Evolutionary conservation across 2,888 invertebrate genomes (phyloP), one percentile per base, ranked within the genome.

Genomic region (Pediacus dermestoides): DNA sequence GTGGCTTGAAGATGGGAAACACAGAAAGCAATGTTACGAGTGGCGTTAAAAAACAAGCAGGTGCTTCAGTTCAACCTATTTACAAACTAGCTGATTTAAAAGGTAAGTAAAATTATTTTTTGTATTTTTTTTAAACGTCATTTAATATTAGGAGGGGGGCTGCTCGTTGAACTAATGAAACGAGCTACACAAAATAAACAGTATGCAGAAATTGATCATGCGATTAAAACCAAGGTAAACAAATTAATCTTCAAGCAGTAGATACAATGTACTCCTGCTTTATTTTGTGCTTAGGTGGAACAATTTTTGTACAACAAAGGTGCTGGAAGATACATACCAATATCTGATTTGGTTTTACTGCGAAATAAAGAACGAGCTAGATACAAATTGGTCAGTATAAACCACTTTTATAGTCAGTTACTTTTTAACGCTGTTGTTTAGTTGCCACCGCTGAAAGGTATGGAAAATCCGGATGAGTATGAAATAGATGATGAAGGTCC

Each of bases 11-110:
- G 21, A 82, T 82, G 87, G 88, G 88, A 64, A 88, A 88, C 74
- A 87, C 87, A 2, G 87, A 88, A 60, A 87, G 87, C 58, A 88
- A 88, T 69, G 94, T 95, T 1, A 88, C 91, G 0, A 90, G 89
- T 68, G 93, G 92, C 26, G 93, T 96, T 10, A 96, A 95, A 68
- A 92, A 92, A 53, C 95, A 96, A 67, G 94, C 93, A 2, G 90
- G 88, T 12, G 84, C 85, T 8, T 85, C 88, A 2, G 78, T 83
- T 14, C 85, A 88, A 63, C 79, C 85, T 34, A 76, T 94, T 33
- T 95, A 95, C 64, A 88, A 90, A 63, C 75, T 95, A 30, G 86
- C 89, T 3, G 88, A 94, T 71, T 72, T 95, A 36, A 93, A 94
- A 79, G 92, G 86, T 82, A 71, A 42, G 40, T 12, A 35, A n/a